These are phyloP conservation scores for Metaphire vulgaris DNA, from an alignment of 1,140 invertebrate genomes.

Conservation along the genomic window DNA sequence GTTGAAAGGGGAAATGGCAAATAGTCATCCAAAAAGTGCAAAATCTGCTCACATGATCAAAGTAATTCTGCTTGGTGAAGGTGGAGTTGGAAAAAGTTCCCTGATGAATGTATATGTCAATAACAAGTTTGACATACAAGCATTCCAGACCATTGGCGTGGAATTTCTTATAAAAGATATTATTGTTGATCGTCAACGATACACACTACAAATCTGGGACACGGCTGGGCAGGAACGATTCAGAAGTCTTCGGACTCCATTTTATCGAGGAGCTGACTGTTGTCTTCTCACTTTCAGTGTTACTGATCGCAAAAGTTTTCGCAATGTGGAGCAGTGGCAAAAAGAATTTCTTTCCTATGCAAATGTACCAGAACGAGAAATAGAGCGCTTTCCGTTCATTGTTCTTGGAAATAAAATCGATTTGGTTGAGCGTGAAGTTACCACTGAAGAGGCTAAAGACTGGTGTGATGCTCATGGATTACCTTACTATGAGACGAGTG, in stretches of 20 bases:
- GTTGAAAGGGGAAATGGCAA: too few relatives aligned
- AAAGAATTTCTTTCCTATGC: conserved; percentile 85
- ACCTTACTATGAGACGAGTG: conserved; percentile 97
- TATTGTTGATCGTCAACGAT: conserved; percentile 33
- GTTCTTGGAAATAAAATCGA: conserved; percentile 75
- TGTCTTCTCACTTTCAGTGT: conserved; percentile 79
- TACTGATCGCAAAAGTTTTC: conserved; percentile 74
- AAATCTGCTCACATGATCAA: too few relatives aligned
- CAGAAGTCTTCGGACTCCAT: conserved; percentile 80
- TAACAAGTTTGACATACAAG: conserved; percentile 84
- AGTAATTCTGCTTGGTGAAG: conserved; percentile 84
- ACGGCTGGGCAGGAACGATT: conserved; percentile 52
- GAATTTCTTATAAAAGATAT: conserved; percentile 90
- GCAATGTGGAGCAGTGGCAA: conserved; percentile 75
- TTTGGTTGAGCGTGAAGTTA: conserved; percentile 36
- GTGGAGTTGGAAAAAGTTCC: conserved; percentile 86
- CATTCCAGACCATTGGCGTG: conserved; percentile 88
- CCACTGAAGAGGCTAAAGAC: conserved; percentile 50
- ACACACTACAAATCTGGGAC: conserved; percentile 51
- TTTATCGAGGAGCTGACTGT: conserved; percentile 85
- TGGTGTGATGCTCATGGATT: conserved; percentile 97
- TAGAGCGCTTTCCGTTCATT: conserved; percentile 76
- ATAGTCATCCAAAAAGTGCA: too few relatives aligned
- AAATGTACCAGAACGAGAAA: conserved; percentile 68
- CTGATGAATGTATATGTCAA: conserved; percentile 89